Evolutionary conservation across 2,113 vertebrate genomes (phyloP).

Genomic region (Amphiprion ocellaris): DNA sequence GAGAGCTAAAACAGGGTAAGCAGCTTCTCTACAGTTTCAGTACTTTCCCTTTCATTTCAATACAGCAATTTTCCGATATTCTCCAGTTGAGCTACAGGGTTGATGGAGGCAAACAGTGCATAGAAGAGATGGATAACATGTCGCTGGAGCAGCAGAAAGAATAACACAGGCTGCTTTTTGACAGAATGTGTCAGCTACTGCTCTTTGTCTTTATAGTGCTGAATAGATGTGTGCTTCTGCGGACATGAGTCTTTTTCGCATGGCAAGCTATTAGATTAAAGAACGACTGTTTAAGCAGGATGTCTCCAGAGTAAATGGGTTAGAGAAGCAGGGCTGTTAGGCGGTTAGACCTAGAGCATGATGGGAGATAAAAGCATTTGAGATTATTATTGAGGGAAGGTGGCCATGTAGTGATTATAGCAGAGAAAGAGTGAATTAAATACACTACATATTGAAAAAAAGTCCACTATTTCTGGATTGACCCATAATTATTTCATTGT

Average conservation of each 20-base stretch:
- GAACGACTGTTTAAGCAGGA: constrained; percentile 33
- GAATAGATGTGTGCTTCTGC: constrained; percentile 7
- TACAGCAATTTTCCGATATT: neutral
- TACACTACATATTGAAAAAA: too few species aligned
- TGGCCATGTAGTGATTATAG: too few species aligned
- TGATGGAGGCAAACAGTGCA: constrained; percentile 2
- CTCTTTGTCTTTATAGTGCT: neutral
- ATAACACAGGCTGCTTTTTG: constrained; percentile 7
- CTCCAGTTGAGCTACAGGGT: neutral
- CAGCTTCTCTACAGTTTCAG: too few species aligned
- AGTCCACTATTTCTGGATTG: too few species aligned
- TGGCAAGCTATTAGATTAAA: constrained; percentile 29
- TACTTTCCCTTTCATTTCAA: neutral
- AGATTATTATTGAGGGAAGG: neutral
- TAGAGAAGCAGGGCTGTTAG: neutral
- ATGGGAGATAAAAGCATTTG: constrained; percentile 7
- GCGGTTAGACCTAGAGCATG: constrained; percentile 4
- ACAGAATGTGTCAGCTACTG: constrained; percentile 22
- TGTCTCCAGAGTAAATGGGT: constrained; percentile 4
- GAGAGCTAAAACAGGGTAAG: too few species aligned
- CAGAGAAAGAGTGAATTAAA: too few species aligned
- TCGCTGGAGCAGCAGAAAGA: neutral
- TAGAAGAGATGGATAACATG: constrained; percentile 8
- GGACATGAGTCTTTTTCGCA: constrained; percentile 7
- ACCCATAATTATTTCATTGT: too few species aligned